Conservation (phyloP, 2,797 vertebrate genomes). For the Eulemur rubriventer region DNA sequence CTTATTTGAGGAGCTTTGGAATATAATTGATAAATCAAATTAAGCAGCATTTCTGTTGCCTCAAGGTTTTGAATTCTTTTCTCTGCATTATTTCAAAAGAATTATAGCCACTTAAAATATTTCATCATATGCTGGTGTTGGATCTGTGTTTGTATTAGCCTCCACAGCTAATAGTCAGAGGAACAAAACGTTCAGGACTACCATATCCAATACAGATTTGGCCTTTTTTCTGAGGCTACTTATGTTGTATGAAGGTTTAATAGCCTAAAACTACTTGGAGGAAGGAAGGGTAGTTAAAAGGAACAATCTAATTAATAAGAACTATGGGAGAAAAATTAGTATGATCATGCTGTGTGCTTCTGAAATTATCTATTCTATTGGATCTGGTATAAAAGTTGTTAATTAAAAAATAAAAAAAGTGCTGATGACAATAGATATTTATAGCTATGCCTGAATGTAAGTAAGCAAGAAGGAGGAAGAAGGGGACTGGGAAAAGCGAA, state of each 20-base stretch:
- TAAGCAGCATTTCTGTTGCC: neutral
- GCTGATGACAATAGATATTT: neutral
- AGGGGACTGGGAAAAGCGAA: fast-evolving
- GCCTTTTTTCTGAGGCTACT: neutral
- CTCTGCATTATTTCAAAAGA: neutral
- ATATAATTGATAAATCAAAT: neutral
- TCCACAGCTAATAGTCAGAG: neutral
- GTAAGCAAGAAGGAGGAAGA: neutral
- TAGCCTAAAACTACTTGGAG: neutral
- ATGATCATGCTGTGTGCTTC: neutral
- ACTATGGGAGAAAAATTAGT: neutral
- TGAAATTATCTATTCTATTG: neutral
- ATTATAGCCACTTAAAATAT: neutral
- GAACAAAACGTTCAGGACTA: neutral
- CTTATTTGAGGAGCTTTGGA: neutral
- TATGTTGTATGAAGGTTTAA: neutral
- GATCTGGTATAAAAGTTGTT: neutral
- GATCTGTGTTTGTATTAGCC: neutral
- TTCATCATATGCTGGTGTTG: neutral
- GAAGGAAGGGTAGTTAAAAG: neutral
- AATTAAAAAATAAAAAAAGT: neutral
- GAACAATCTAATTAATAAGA: neutral
- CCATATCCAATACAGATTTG: neutral
- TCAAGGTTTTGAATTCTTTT: neutral
- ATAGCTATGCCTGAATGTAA: neutral